Conservation (phyloP, 2,888 invertebrate genomes). For the Troides oblongomaculatus region DNA sequence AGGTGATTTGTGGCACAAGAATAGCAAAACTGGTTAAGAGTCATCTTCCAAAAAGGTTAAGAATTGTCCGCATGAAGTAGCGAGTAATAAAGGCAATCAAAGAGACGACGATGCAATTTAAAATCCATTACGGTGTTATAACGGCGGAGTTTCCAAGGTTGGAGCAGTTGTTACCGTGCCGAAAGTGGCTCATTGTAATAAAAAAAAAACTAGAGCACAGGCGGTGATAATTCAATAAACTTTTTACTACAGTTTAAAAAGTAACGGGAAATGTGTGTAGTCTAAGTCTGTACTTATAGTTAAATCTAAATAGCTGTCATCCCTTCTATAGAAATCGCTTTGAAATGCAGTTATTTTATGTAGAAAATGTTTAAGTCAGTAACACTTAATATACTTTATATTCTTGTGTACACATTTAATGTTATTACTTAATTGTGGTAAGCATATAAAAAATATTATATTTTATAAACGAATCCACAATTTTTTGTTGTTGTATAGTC, state of each 20-base stretch:
- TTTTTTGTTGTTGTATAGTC: no score
- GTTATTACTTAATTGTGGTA: background rate
- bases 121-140: constrained; percentile 62
- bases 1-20: constrained; percentile 27
- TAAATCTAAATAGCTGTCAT: background rate
- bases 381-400: background rate
- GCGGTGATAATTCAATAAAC: background rate
- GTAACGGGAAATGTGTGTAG: no score
- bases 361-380: background rate
- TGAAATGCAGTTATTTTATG: background rate
- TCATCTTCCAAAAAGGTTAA: constrained; percentile 39
- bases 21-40: constrained; percentile 38
- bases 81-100: constrained; percentile 48
- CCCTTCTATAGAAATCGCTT: background rate
- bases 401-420: background rate
- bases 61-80: constrained; percentile 35
- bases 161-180: constrained; percentile 13
- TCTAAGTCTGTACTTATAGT: no score
- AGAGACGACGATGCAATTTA: constrained; percentile 56
- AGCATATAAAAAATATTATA: no score
- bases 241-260: background rate
- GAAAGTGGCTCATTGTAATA: constrained; percentile 11
- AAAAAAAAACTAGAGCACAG: constrained; percentile 1
- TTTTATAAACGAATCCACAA: no score
- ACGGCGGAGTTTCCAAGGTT: constrained; percentile 41